These are phyloP conservation scores for Morbakka virulenta DNA, from an alignment of 30 jellyfish, hydroid and myxozoan species.

Conservation along the genomic window DNA sequence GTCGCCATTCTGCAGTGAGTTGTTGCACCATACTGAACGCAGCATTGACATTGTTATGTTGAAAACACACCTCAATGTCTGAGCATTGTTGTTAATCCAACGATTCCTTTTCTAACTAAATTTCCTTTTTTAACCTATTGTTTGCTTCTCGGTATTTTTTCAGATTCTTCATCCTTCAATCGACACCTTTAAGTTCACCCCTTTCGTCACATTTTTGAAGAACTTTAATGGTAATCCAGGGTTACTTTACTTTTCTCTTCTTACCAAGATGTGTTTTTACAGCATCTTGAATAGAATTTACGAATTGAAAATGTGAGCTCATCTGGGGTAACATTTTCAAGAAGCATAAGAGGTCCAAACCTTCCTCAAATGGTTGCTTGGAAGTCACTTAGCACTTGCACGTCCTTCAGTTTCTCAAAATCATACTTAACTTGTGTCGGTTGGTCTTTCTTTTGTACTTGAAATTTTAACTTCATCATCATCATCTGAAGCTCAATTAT, in stretches of 20 bases:
- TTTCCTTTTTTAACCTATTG: background rate
- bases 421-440: background rate
- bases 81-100: slow-evolving; percentile 22
- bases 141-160: background rate
- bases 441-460: background rate
- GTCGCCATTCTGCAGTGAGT: no score
- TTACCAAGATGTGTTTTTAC: slow-evolving; percentile 8
- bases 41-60: slow-evolving; percentile 11
- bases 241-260: slow-evolving; percentile 15
- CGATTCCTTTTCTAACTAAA: slow-evolving; percentile 12
- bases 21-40: slow-evolving; percentile 2
- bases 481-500: slow-evolving; percentile 15
- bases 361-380: no score
- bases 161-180: no score
- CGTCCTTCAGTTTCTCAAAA: background rate
- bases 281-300: no score
- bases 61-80: background rate
- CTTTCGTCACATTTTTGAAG: slow-evolving; percentile 9
- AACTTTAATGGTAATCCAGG: slow-evolving; percentile 32
- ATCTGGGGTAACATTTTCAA: no score
- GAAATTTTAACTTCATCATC: slow-evolving; percentile 10
- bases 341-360: no score
- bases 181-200: slow-evolving; percentile 2
- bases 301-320: no score
- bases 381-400: no score